Evolutionary conservation across 2,113 vertebrate species (phyloP).

Genomic region (Hippocampus zosterae): DNA sequence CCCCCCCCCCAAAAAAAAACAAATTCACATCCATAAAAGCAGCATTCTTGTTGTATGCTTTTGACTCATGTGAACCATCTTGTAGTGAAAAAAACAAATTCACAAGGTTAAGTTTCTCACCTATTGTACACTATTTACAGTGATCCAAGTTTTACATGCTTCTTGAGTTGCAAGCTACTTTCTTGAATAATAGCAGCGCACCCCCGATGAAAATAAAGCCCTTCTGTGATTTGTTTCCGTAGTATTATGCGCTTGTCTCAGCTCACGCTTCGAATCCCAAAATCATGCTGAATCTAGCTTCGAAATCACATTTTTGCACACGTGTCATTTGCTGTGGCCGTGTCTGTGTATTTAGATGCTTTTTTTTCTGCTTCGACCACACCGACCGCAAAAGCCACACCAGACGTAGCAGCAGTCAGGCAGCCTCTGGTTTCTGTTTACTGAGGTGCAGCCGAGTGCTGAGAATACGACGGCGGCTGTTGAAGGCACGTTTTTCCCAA

Average conservation of each 20-base stretch:
- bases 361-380: constrained; percentile 10
- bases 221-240: neutral
- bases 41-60: neutral
- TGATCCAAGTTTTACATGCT: neutral
- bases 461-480: neutral
- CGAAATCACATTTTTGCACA: neutral
- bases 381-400: constrained; percentile 22
- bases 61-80: constrained; percentile 25
- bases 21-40: too few relatives aligned
- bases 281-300: neutral
- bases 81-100: constrained; percentile 16
- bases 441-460: neutral
- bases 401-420: neutral
- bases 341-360: constrained; percentile 15
- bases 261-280: neutral
- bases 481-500: neutral
- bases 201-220: neutral
- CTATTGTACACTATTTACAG: neutral
- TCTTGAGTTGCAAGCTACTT: neutral
- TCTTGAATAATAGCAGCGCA: neutral
- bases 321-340: constrained; percentile 21
- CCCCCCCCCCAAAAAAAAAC: too few relatives aligned
- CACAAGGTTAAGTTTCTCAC: constrained; percentile 6
- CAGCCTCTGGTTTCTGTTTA: neutral
- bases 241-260: neutral